These are phyloP conservation scores for Idris sp. DNA, from an alignment of 1,140 invertebrate species.

Conservation along the genomic window DNA sequence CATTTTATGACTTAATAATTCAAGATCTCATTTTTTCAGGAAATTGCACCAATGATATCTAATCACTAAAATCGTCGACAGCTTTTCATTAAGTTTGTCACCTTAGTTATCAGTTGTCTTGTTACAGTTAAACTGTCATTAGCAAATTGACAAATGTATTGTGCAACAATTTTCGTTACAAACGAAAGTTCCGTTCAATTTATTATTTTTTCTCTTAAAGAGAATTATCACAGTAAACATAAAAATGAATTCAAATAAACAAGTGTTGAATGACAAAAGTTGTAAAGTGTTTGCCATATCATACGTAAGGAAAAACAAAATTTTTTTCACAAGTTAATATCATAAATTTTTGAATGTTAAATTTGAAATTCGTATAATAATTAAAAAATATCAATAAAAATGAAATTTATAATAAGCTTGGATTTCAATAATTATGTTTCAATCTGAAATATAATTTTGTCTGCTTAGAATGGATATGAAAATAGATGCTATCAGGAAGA, in stretches of 20 bases:
- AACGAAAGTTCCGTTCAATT: not conserved
- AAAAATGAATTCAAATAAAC: slow-evolving; percentile 11
- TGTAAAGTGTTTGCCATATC: slow-evolving; percentile 17
- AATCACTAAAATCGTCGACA: slow-evolving; percentile 38
- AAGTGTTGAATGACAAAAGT: slow-evolving; percentile 3
- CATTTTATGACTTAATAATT: slow-evolving; percentile 48
- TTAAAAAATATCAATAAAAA: too few relatives aligned
- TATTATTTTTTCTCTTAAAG: not conserved
- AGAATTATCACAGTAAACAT: slow-evolving; percentile 1
- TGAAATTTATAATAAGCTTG: too few relatives aligned
- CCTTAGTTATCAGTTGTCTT: slow-evolving; percentile 16
- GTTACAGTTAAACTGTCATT: slow-evolving; percentile 1
- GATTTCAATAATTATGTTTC: too few relatives aligned
- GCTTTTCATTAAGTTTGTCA: slow-evolving; percentile 16
- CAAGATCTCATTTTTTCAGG: slow-evolving; percentile 15
- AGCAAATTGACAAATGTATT: slow-evolving; percentile 36
- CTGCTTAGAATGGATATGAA: slow-evolving; percentile 44
- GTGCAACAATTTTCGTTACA: slow-evolving; percentile 5
- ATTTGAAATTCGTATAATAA: too few relatives aligned
- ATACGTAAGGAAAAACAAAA: slow-evolving; percentile 9
- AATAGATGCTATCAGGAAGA: slow-evolving; percentile 64
- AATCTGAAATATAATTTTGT: slow-evolving; percentile 10
- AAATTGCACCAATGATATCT: slow-evolving; percentile 44
- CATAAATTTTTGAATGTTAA: too few relatives aligned
- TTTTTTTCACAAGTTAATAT: slow-evolving; percentile 1